These are phyloP conservation scores for Euzetes globulus DNA, from an alignment of 2,888 invertebrate species.

Conservation along the genomic window DNA sequence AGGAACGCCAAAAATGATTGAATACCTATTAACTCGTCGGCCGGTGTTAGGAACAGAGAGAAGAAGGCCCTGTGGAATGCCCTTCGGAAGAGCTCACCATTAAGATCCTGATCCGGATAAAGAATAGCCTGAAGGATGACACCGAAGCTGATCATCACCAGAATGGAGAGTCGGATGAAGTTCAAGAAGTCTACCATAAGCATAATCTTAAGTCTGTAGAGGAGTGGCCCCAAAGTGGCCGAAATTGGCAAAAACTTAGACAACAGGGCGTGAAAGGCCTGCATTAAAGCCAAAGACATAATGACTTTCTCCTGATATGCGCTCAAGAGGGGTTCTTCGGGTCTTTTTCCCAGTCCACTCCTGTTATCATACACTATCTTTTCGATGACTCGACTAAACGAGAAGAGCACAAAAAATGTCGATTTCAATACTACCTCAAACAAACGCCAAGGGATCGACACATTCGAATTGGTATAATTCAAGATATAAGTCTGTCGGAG, in stretches of 20 bases:
- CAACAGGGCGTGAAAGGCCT: slow-evolving; percentile 51
- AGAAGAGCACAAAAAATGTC: slow-evolving; percentile 44
- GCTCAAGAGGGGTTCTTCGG: too few relatives aligned
- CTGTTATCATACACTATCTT: too few relatives aligned
- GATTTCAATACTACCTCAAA: slow-evolving; percentile 42
- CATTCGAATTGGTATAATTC: slow-evolving; percentile 41
- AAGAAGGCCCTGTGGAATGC: slow-evolving; percentile 49
- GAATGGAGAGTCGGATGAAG: slow-evolving; percentile 47
- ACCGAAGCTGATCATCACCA: slow-evolving; percentile 45
- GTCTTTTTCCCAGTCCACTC: too few relatives aligned
- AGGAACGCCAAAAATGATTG: background rate
- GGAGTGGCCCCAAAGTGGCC: slow-evolving; percentile 49
- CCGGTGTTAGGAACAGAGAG: slow-evolving; percentile 49
- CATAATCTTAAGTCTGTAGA: slow-evolving; percentile 50
- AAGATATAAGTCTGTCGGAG: slow-evolving; percentile 33
- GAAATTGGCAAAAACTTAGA: slow-evolving; percentile 50
- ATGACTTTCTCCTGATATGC: slow-evolving; percentile 45
- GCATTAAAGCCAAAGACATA: slow-evolving; percentile 48
- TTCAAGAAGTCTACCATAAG: slow-evolving; percentile 46
- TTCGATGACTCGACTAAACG: slow-evolving; percentile 44
- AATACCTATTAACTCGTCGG: slow-evolving; percentile 44
- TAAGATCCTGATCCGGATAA: slow-evolving; percentile 49
- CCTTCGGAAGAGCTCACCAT: slow-evolving; percentile 44
- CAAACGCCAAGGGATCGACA: slow-evolving; percentile 41
- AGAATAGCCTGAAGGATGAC: slow-evolving; percentile 48